These are phyloP conservation scores for Rhyacichthys aspro DNA, from an alignment of 2,797 vertebrate genomes.

Conservation along the genomic window DNA sequence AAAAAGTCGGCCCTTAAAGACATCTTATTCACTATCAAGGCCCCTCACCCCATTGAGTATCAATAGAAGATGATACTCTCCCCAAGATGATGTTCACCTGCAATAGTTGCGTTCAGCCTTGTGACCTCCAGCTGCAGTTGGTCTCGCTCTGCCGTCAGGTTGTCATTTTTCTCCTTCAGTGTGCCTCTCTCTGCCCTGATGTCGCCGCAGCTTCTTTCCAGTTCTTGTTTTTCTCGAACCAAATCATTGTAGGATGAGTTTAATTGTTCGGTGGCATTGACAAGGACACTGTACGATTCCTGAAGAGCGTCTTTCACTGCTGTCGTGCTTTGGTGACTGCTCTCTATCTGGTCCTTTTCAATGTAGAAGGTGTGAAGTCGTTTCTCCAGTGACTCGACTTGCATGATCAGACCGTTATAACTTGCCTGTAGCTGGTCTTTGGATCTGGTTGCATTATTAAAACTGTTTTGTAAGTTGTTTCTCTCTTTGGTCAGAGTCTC, in stretches of 20 bases:
- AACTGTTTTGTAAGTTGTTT: constrained; percentile 59
- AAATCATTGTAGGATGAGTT: neutral
- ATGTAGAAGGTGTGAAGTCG: constrained; percentile 31
- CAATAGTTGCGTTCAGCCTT: constrained; percentile 14
- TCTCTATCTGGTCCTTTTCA: constrained; percentile 49
- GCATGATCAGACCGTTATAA: constrained; percentile 41
- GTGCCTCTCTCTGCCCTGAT: constrained; percentile 25
- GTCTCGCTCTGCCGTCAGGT: constrained; percentile 54
- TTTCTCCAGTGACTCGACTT: constrained; percentile 47
- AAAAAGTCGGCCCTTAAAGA: too few relatives aligned
- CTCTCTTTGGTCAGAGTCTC: constrained; percentile 35
- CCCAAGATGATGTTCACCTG: constrained; percentile 25
- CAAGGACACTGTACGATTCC: constrained; percentile 8
- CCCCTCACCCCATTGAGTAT: too few relatives aligned
- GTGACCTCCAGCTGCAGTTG: constrained; percentile 11
- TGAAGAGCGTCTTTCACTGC: constrained; percentile 26
- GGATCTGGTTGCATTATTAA: constrained; percentile 49
- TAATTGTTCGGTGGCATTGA: constrained; percentile 15
- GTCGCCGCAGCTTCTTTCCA: constrained; percentile 22
- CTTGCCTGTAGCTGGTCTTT: constrained; percentile 47
- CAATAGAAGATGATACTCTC: too few relatives aligned
- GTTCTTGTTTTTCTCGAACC: constrained; percentile 20
- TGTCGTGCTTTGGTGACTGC: constrained; percentile 47
- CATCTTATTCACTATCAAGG: too few relatives aligned
- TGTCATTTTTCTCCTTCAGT: constrained; percentile 20